Evolutionary conservation across 2,888 invertebrate species (phyloP).

Genomic region (Bellardia bayeri): DNA sequence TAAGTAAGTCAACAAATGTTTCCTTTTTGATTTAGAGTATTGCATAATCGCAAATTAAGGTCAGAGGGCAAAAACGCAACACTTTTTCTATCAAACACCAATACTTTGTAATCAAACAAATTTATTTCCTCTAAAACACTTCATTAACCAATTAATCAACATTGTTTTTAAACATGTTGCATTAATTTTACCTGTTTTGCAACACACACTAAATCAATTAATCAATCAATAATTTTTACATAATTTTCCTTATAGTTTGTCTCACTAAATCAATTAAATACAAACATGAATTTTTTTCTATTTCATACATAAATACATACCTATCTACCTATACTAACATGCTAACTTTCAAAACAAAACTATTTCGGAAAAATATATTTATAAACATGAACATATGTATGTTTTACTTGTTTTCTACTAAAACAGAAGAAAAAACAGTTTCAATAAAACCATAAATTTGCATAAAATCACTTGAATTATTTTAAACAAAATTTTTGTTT

Average conservation of each 20-base stretch:
- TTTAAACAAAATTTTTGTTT: constrained; percentile 5
- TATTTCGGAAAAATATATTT: neutral
- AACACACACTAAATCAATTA: constrained; percentile 8
- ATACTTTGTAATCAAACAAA: too few species aligned
- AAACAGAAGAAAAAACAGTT: neutral
- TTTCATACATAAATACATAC: neutral
- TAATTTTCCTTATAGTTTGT: constrained; percentile 4
- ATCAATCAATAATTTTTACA: constrained; percentile 10
- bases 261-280: constrained; percentile 17
- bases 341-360: neutral
- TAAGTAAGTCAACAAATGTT: too few species aligned
- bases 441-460: constrained; percentile 8
- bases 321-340: too few species aligned
- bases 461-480: constrained; percentile 26
- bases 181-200: neutral
- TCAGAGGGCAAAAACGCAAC: too few species aligned
- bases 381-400: constrained; percentile 28
- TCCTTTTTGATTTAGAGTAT: too few species aligned
- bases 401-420: constrained; percentile 6
- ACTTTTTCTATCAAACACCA: too few species aligned
- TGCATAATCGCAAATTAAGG: too few species aligned
- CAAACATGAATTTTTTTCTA: neutral
- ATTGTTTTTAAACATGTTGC: constrained; percentile 23
- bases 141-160: neutral
- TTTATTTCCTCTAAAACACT: neutral